Evolutionary conservation across 2,888 invertebrate species (phyloP), one percentile per base, ranked within the genome.

Genomic region (Spilosoma lubricipeda): DNA sequence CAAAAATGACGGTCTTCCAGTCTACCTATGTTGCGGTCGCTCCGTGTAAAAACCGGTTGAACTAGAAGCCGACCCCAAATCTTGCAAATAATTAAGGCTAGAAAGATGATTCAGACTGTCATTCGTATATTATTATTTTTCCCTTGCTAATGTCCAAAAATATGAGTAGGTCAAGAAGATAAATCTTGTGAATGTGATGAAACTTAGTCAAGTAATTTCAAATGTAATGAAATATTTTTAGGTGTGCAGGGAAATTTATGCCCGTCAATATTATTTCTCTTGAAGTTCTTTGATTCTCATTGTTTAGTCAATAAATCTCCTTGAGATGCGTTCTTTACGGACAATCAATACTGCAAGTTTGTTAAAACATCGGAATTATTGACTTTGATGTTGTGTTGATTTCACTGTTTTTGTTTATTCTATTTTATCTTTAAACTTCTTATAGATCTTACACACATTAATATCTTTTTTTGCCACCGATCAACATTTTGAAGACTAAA

Each of bases 161-260:
- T 63, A 15, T 71, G 70, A 67, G 67, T 63, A 30, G 23, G n/a
- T 30, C 86, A 90, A 91, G 88, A 87, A 92, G 91, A 93, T 93
- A 92, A 94, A 94, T 93, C 90, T 92, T 88, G 87, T 88, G 90
- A 93, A 94, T 94, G 93, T 91, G 87, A 80, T 77, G 82, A 85
- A 92, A 91, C 87, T 91, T 92, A 90, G 90, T 90, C 93, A 92
- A 92, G 91, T 90, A 89, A 91, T 90, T 90, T 86, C 85, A 88
- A 88, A 91, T 89, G 91, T 92, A 93, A 94, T 94, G 93, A 94
- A n/a, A 94, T 93, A 90, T 91, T 89, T 90, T 90, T 87, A 87
- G 87, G 87, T 87, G 83, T 84, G 85, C 87, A 86, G 86, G 88
- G 86, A 91, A 91, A 90, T 92, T 91, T 91, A 90, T 90, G 86